phyloP scores from a whole-genome alignment of 2,888 invertebrate genomes.

The Spatulosminthurus flaviceps region DNA sequence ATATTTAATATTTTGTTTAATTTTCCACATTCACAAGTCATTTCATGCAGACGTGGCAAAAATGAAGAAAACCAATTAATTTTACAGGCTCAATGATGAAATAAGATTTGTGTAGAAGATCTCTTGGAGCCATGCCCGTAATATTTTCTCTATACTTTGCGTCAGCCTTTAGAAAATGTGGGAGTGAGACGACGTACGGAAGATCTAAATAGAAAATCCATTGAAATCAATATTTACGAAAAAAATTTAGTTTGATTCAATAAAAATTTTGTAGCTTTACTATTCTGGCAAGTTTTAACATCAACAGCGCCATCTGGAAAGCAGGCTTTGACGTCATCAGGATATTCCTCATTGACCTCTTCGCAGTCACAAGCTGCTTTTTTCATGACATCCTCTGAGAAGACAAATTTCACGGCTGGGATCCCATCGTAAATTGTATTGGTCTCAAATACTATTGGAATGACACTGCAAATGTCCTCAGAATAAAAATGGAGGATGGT shows the following conservation, averaged over 20 bases:
- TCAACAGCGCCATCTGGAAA: background rate
- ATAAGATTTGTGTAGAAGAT: background rate
- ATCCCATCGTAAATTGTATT: background rate
- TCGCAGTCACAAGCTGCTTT: background rate
- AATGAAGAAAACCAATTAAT: too few relatives aligned
- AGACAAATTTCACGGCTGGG: background rate
- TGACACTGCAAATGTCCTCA: background rate
- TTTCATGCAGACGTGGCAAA: too few relatives aligned
- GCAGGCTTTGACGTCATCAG: background rate
- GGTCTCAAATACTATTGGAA: background rate
- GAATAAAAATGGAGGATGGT: background rate
- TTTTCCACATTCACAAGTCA: too few relatives aligned
- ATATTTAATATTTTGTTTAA: too few relatives aligned
- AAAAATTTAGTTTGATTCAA: background rate
- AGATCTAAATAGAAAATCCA: background rate
- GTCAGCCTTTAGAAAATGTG: background rate
- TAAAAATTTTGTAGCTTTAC: background rate
- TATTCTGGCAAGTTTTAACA: slow-evolving; percentile 1
- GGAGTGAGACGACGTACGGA: background rate
- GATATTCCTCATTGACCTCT: background rate
- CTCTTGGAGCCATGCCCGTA: background rate
- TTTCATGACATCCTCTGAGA: background rate
- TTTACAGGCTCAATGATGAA: slow-evolving; percentile 13
- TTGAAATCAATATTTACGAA: background rate
- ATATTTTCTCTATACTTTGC: too few relatives aligned